phyloP scores from a whole-genome alignment of 2,888 invertebrate species.

The Esperia sulphurella region DNA sequence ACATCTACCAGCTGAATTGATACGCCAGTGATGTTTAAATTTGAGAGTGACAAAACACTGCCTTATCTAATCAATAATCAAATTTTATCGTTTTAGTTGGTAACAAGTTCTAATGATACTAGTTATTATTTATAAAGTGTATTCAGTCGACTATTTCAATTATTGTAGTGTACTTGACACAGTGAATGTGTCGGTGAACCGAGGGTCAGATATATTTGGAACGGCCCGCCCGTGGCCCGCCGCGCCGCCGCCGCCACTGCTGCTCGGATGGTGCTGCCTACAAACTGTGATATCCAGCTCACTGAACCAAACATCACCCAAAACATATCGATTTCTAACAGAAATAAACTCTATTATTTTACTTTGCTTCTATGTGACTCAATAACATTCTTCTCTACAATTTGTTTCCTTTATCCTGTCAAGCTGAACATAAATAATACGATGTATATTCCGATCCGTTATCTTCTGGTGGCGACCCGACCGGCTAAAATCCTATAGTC shows the following conservation, averaged over 20 bases:
- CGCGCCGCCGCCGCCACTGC: neutral
- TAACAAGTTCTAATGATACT: neutral
- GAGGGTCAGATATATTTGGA: constrained; percentile 13
- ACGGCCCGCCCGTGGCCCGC: constrained; percentile 8
- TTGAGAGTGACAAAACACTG: too few relatives aligned
- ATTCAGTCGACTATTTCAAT: constrained; percentile 7
- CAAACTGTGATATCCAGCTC: constrained; percentile 2
- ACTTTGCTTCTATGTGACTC: too few relatives aligned
- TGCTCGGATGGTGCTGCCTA: neutral
- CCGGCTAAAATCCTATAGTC: too few relatives aligned
- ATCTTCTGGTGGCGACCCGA: too few relatives aligned
- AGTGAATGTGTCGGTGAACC: constrained; percentile 9
- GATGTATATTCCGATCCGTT: too few relatives aligned
- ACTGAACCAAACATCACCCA: constrained; percentile 1
- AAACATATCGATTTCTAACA: constrained; percentile 1
- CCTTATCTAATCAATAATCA: too few relatives aligned
- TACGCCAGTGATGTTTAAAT: too few relatives aligned
- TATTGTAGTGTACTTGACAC: constrained; percentile 4
- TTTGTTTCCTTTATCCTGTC: too few relatives aligned
- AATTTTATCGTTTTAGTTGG: neutral
- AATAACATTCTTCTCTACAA: too few relatives aligned
- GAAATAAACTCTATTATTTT: neutral
- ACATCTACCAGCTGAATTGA: too few relatives aligned
- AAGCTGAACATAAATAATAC: too few relatives aligned
- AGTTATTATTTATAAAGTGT: neutral